Base-by-base conservation (phyloP, 2,888 invertebrate species). In the Urechis unicinctus region DNA sequence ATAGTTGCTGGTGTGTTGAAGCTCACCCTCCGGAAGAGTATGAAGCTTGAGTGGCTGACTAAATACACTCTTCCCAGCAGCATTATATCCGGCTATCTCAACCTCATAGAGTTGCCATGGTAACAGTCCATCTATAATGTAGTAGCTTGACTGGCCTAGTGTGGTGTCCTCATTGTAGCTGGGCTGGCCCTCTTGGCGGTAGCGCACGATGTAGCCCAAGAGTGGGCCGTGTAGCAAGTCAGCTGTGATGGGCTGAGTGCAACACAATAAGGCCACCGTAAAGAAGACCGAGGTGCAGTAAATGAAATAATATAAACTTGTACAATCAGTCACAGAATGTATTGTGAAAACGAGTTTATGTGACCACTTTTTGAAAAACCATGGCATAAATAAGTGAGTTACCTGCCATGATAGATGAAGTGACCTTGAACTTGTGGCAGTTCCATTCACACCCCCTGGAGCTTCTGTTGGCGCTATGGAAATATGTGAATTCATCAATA, bases 71-170 rank as follows among this genome's bases (percentile, higher is more conserved):
- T 29, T 28, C 4, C 58, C 58, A 25, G 49, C 50, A 17, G n/a
- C 47, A 45, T 58, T 58, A 30, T 51, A 54, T 2, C 44, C 55
- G 2, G 28, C 24, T 21, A 58, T 48, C 22, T 36, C 21, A 3
- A 58, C 29, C 17, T 46, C 52, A 44, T 58, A 58, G n/a, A 51
- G 21, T 52, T 53, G 26, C 58, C 58, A 58, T 51, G 58, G 58
- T 26, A 58, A 48, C 51, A 58, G 43, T 2, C 47, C 47, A 2
- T 30, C 48, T 31, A 57, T 2, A 17, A 29, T 49, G 5, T 21
- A 6, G 17, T 29, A n/a, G n/a, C n/a, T n/a, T 13, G 9, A 36
- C 6, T 17, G 9, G 36, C n/a, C n/a, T n/a, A 36, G 9, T 36
- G 17, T 6, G 36, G 36, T 17, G 9, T 36, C 6, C 6, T 36